phyloP scores from a whole-genome alignment of 1,140 invertebrate species.

The Lepidurus arcticus region DNA sequence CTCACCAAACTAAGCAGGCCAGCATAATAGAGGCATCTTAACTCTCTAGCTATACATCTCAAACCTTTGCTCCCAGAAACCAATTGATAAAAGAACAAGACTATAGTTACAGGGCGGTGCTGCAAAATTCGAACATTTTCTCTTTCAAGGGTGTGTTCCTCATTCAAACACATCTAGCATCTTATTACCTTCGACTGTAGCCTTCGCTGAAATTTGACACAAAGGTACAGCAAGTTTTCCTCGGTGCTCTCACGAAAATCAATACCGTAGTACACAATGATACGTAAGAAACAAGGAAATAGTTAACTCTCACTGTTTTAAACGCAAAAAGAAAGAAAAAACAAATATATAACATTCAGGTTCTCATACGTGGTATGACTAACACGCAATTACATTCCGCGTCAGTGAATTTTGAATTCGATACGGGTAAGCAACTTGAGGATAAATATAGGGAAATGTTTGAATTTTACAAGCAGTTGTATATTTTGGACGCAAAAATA shows the following conservation, averaged over 20 bases:
- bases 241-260: neutral
- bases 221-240: neutral
- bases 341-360: neutral
- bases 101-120: neutral
- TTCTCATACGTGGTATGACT: neutral
- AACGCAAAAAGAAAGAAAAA: neutral
- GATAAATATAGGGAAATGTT: neutral
- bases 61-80: neutral
- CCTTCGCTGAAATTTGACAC: neutral
- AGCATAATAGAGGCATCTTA: neutral
- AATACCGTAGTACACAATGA: neutral
- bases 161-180: neutral
- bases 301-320: neutral
- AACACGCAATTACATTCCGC: neutral
- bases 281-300: slow-evolving; percentile 1
- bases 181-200: neutral
- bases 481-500: neutral
- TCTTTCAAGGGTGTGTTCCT: neutral
- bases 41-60: neutral
- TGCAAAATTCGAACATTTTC: neutral
- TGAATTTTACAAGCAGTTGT: neutral
- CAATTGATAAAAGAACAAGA: neutral
- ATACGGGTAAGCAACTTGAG: neutral
- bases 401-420: neutral
- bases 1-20: neutral